phyloP scores from a whole-genome alignment of 2,888 invertebrate species.

The Rhodophaea formosa region DNA sequence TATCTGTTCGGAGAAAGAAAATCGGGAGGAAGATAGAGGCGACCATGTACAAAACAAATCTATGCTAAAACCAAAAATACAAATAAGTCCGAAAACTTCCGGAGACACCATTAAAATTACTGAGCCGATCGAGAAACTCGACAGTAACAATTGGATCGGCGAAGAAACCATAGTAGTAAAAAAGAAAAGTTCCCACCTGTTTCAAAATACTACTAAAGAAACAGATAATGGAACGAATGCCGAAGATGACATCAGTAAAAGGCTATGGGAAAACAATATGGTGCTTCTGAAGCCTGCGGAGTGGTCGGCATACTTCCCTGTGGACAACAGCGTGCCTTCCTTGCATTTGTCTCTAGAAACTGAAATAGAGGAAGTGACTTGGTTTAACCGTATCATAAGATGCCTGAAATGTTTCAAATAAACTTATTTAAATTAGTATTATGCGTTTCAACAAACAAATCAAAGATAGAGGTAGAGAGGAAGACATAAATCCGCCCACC shows the following conservation, averaged over 20 bases:
- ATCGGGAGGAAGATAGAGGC: constrained; percentile 27
- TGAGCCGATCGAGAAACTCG: constrained; percentile 40
- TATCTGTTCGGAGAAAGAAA: constrained; percentile 16
- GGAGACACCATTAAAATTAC: constrained; percentile 32
- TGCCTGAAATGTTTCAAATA: constrained; percentile 61
- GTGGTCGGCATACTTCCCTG: constrained; percentile 47
- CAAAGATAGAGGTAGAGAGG: too few species aligned
- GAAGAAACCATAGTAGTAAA: constrained; percentile 33
- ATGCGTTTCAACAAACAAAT: background rate
- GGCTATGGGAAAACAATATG: constrained; percentile 43
- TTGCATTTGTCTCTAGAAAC: constrained; percentile 48
- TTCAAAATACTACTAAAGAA: background rate
- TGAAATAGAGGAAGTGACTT: constrained; percentile 38
- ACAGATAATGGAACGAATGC: background rate
- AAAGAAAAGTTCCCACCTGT: background rate
- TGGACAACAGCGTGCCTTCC: constrained; percentile 43
- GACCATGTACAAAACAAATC: constrained; percentile 25
- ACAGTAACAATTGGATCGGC: constrained; percentile 43
- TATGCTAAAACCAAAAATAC: constrained; percentile 32
- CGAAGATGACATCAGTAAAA: constrained; percentile 29
- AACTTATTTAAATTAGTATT: constrained; percentile 24
- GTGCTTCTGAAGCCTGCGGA: constrained; percentile 46
- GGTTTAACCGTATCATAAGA: constrained; percentile 47
- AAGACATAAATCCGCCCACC: too few species aligned
- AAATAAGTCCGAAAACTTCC: constrained; percentile 22